Evolutionary conservation across 2,113 vertebrate genomes (phyloP).

Genomic region (Trochalopteron elliotii): DNA sequence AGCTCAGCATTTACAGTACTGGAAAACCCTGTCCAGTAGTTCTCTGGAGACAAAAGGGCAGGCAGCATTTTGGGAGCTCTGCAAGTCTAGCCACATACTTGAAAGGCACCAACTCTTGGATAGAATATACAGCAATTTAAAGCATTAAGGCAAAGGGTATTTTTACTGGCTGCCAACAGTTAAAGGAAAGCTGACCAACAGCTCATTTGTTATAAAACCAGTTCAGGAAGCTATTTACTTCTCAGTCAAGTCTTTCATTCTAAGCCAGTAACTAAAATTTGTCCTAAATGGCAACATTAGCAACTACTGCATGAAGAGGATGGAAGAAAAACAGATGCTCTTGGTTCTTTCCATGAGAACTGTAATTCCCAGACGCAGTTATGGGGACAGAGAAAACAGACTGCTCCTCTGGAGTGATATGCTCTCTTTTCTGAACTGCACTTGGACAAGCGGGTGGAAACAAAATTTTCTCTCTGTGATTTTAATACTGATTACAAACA

Average conservation of each 20-base stretch:
- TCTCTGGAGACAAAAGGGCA: not conserved
- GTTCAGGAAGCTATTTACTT: not conserved
- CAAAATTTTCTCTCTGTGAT: not conserved
- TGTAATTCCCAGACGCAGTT: not conserved
- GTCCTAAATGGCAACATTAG: not conserved
- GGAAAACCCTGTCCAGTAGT: not conserved
- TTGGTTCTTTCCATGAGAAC: not conserved
- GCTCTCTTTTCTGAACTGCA: not conserved
- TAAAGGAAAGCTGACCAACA: not conserved
- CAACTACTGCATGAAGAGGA: accelerated
- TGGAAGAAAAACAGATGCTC: not conserved
- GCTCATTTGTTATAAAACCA: not conserved
- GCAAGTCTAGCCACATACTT: not conserved
- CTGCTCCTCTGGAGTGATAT: accelerated
- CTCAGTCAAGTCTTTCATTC: not conserved
- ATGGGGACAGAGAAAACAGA: not conserved
- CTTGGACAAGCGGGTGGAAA: not conserved
- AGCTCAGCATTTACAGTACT: not conserved
- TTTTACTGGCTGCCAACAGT: not conserved
- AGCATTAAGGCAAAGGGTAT: not conserved
- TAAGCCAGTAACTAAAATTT: not conserved
- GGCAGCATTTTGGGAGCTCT: not conserved
- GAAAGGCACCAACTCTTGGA: not conserved
- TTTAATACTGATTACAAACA: not conserved
- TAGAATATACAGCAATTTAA: not conserved